Evolutionary conservation across 2,797 vertebrate genomes (phyloP).

Genomic region (Notolabrus celidotus): DNA sequence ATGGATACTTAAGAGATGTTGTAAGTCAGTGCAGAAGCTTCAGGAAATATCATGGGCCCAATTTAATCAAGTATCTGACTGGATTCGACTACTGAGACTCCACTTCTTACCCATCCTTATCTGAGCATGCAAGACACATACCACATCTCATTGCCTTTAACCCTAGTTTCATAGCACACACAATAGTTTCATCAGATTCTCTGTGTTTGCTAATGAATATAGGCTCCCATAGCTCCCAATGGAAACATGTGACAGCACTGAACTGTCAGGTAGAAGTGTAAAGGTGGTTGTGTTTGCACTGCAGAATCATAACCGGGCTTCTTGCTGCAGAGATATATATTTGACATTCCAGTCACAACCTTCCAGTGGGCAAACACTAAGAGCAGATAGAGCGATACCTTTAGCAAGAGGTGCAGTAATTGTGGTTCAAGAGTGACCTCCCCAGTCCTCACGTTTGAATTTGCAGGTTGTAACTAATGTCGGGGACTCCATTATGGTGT

Average conservation of each 20-base stretch:
- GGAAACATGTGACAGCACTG: slow-evolving; percentile 21
- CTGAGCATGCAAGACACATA: slow-evolving; percentile 10
- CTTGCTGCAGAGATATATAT: slow-evolving; percentile 32
- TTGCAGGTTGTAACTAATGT: slow-evolving; percentile 24
- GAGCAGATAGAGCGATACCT: slow-evolving; percentile 40
- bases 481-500: neutral
- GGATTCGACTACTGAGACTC: neutral
- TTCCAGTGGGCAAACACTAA: slow-evolving; percentile 51
- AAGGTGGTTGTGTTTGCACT: slow-evolving; percentile 35
- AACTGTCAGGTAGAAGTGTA: slow-evolving; percentile 36
- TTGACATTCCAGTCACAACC: slow-evolving; percentile 55
- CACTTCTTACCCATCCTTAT: neutral
- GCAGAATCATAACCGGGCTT: slow-evolving; percentile 42
- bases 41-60: neutral
- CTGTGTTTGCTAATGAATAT: slow-evolving; percentile 31
- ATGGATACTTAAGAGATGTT: neutral
- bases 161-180: slow-evolving; percentile 30
- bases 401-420: slow-evolving; percentile 49
- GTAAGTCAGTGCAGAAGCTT: slow-evolving; percentile 1
- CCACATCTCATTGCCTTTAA: slow-evolving; percentile 17
- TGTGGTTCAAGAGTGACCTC: slow-evolving; percentile 42
- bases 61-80: slow-evolving; percentile 24
- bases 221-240: neutral
- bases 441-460: slow-evolving; percentile 16
- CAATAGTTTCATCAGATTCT: slow-evolving; percentile 37